Evolutionary conservation across 1,140 invertebrate genomes (phyloP).

Genomic region (Neodiprion fabricii): DNA sequence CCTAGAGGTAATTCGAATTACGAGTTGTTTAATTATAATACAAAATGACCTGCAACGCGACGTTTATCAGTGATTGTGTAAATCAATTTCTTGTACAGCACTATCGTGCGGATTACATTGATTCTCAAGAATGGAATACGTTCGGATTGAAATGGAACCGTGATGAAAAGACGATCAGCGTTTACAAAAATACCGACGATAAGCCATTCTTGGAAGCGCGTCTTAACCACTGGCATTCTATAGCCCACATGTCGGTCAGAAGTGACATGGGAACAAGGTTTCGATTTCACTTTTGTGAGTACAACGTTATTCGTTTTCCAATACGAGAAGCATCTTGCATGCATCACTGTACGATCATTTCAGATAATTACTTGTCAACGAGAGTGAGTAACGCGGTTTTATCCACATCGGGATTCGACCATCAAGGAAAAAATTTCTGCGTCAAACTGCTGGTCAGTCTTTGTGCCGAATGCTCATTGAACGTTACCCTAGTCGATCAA

Average conservation of each 20-base stretch:
- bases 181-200: background rate
- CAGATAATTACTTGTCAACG: background rate
- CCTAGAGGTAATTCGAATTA: background rate
- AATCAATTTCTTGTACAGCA: background rate
- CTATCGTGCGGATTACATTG: background rate
- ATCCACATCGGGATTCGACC: background rate
- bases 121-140: background rate
- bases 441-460: background rate
- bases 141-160: background rate
- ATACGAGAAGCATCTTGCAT: too few relatives aligned
- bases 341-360: background rate
- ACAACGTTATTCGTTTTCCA: background rate
- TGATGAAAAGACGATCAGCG: background rate
- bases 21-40: too few relatives aligned
- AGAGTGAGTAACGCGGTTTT: background rate
- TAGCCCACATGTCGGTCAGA: background rate
- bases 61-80: background rate
- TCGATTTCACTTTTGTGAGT: conserved; percentile 3
- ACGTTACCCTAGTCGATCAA: background rate
- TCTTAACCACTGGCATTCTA: background rate
- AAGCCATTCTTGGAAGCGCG: background rate
- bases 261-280: background rate
- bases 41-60: too few relatives aligned
- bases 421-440: background rate
- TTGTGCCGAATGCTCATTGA: background rate